Evolutionary conservation across 2,113 vertebrate genomes (phyloP).

Genomic region (Syngnathus typhle): DNA sequence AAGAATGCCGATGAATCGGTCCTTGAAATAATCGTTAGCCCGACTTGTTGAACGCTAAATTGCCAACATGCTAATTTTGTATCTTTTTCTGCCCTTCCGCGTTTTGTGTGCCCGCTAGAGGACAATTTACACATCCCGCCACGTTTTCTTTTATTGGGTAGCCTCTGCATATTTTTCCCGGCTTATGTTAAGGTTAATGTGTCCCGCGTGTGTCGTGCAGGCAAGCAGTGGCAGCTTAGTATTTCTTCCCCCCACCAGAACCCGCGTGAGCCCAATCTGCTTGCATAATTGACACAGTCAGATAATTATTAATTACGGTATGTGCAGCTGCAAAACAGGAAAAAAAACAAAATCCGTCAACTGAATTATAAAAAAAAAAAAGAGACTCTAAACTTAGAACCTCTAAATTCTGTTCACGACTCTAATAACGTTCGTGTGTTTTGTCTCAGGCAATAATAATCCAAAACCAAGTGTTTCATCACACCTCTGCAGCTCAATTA

Average conservation of each 20-base stretch:
- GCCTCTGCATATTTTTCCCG: neutral
- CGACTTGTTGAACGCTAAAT: too few relatives aligned
- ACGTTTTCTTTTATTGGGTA: constrained; percentile 18
- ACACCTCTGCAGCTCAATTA: constrained; percentile 41
- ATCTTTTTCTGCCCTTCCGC: neutral
- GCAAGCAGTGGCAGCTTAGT: constrained; percentile 34
- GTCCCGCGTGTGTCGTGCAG: constrained; percentile 13
- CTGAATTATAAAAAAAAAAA: too few relatives aligned
- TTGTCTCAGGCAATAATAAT: too few relatives aligned
- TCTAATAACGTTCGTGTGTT: too few relatives aligned
- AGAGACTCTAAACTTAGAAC: too few relatives aligned
- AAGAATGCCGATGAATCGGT: too few relatives aligned
- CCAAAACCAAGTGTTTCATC: constrained; percentile 32
- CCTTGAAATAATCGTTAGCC: too few relatives aligned
- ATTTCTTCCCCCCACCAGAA: neutral
- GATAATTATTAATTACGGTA: neutral
- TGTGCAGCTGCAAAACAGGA: neutral
- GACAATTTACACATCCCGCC: constrained; percentile 13
- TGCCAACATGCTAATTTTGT: neutral
- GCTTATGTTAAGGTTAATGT: neutral
- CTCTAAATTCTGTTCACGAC: too few relatives aligned
- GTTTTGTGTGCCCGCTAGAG: constrained; percentile 13
- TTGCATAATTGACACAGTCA: neutral
- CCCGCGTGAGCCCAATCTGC: neutral
- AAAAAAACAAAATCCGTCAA: neutral